phyloP scores from a whole-genome alignment of 53 echinoderm and acorn worm genomes.

The Crossaster papposus region DNA sequence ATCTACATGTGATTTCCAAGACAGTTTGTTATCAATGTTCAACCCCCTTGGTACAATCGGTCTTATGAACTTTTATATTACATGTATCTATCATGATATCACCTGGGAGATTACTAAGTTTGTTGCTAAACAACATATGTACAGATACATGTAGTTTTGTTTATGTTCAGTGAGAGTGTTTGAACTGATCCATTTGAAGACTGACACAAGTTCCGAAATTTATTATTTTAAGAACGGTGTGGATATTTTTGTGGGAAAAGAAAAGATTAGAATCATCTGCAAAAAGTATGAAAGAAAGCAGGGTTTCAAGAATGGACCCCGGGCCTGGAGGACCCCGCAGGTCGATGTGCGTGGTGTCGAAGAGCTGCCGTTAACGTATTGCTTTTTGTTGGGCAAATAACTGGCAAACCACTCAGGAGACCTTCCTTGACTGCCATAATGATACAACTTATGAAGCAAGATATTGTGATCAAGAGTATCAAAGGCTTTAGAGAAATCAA shows the following conservation, averaged over 20 bases:
- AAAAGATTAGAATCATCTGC: neutral
- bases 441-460: neutral
- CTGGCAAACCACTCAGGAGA: neutral
- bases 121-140: too few relatives aligned
- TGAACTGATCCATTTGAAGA: neutral
- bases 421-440: neutral
- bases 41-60: too few relatives aligned
- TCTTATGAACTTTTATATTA: too few relatives aligned
- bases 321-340: neutral
- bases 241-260: neutral
- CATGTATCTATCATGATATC: too few relatives aligned
- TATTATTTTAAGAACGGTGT: neutral
- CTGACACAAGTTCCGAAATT: neutral
- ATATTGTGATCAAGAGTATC: conserved; percentile 27
- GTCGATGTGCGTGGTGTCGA: neutral
- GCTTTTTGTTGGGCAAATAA: neutral
- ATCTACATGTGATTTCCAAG: too few relatives aligned
- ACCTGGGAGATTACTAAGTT: too few relatives aligned
- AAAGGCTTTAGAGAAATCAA: conserved; percentile 35
- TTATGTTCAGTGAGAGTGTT: too few relatives aligned
- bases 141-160: too few relatives aligned
- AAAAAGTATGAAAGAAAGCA: neutral
- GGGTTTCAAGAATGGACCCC: neutral
- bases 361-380: neutral
- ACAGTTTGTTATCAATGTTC: too few relatives aligned